Conservation (phyloP, 2,797 vertebrate species). For the Phoeniculus purpureus region DNA sequence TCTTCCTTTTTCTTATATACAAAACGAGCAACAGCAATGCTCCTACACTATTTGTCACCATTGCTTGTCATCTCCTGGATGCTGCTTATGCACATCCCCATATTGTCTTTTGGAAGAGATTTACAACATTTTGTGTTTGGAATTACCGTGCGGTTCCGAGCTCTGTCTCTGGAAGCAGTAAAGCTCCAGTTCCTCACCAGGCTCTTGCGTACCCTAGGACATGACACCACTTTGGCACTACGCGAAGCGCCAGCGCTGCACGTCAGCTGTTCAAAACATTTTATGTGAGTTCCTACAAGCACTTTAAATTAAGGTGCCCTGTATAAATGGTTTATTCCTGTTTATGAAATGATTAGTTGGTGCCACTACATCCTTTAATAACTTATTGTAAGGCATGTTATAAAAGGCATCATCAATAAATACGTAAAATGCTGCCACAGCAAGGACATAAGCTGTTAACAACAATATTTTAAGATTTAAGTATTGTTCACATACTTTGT, state of each 20-base stretch:
- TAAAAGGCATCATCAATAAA: constrained; percentile 62
- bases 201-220: neutral
- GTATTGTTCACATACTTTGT: constrained; percentile 55
- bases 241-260: neutral
- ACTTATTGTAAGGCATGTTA: constrained; percentile 27
- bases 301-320: constrained; percentile 43
- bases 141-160: constrained; percentile 29
- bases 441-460: constrained; percentile 44
- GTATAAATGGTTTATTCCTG: constrained; percentile 36
- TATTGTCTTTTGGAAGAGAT: neutral
- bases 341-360: constrained; percentile 57
- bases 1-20: neutral
- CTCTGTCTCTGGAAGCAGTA: constrained; percentile 42
- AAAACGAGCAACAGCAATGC: neutral
- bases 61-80: neutral
- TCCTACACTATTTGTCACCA: neutral
- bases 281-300: constrained; percentile 46
- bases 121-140: neutral
- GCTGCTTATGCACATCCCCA: neutral
- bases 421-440: constrained; percentile 48
- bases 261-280: constrained; percentile 24
- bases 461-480: constrained; percentile 64
- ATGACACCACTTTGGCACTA: constrained; percentile 42
- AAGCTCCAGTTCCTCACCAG: constrained; percentile 11
- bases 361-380: constrained; percentile 46